Evolutionary conservation across 2,113 vertebrate genomes (phyloP).

Genomic region (Seriola dumerili): DNA sequence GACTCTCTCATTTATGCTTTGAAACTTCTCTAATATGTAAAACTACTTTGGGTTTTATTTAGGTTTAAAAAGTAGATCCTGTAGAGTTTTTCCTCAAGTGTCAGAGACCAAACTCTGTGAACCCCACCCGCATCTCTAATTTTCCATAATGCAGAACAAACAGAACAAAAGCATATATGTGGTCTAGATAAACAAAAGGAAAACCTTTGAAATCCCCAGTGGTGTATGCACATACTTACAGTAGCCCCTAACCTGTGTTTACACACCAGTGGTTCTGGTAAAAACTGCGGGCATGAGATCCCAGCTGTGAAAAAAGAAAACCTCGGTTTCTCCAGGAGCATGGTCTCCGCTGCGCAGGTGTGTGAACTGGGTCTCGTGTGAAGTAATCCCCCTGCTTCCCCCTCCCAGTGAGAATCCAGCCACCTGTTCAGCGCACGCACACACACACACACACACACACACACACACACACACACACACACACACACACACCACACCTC

Average conservation of each 20-base stretch:
- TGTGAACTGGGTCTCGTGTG: slow-evolving; percentile 21
- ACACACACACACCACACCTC: slow-evolving; percentile 48
- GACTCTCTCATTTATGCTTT: background rate
- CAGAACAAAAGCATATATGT: background rate
- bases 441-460: slow-evolving; percentile 42
- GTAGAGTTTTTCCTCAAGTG: slow-evolving; percentile 25
- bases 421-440: slow-evolving; percentile 54
- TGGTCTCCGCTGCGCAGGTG: slow-evolving; percentile 36
- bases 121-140: background rate
- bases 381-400: slow-evolving; percentile 22
- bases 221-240: background rate
- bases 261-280: slow-evolving; percentile 13
- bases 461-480: slow-evolving; percentile 21
- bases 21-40: background rate
- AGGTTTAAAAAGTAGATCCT: background rate
- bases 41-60: background rate
- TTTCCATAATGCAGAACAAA: slow-evolving; percentile 11
- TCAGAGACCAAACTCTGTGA: background rate
- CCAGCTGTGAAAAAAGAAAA: slow-evolving; percentile 39
- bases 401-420: slow-evolving; percentile 31
- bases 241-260: slow-evolving; percentile 4
- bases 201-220: slow-evolving; percentile 6
- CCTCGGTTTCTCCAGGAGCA: slow-evolving; percentile 29
- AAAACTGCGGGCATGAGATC: background rate
- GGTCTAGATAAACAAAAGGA: slow-evolving; percentile 15